A percentile compares a stretch with the other conserved stretches of the same genome.
These are phyloP conservation scores for Gallinago media DNA, from an alignment of 2,113 vertebrate genomes.

Conservation along the genomic window DNA sequence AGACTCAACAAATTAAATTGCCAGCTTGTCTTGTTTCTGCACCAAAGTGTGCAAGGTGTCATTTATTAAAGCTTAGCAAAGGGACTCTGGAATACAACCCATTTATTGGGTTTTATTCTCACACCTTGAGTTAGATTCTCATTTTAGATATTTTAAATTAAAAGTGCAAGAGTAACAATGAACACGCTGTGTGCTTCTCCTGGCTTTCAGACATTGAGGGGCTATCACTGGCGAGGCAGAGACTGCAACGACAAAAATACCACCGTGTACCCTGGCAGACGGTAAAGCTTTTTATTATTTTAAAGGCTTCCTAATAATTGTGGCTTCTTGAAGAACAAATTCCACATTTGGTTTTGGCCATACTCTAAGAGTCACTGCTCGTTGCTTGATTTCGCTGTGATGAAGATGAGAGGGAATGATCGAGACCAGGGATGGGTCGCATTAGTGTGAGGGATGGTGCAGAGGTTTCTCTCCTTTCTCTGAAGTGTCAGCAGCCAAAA, in stretches of 20 bases:
- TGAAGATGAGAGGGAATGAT: not conserved
- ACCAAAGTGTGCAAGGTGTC: not conserved
- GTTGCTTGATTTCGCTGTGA: not conserved
- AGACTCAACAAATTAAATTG: not conserved
- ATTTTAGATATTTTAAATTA: constrained; percentile 54
- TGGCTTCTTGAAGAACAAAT: not conserved
- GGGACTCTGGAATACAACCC: not conserved
- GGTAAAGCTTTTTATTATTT: constrained; percentile 58
- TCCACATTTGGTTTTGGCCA: not conserved
- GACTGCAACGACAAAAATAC: constrained; percentile 75
- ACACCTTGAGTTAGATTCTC: constrained; percentile 30
- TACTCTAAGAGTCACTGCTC: not conserved
- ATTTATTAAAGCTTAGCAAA: constrained; percentile 15
- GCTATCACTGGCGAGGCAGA: constrained; percentile 82
- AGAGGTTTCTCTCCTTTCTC: not conserved
- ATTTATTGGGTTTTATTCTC: constrained; percentile 9
- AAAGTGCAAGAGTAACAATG: not conserved
- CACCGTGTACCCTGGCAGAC: constrained; percentile 73
- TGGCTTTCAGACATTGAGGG: constrained; percentile 72
- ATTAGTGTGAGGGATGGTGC: rapidly evolving
- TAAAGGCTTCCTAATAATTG: not conserved
- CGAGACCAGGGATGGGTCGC: not conserved
- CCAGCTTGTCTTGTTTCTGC: constrained; percentile 28
- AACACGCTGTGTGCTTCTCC: not conserved
- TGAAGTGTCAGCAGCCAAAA: not conserved